Evolutionary conservation across 2,113 vertebrate species (phyloP).

Genomic region (Brienomyrus longianalis): DNA sequence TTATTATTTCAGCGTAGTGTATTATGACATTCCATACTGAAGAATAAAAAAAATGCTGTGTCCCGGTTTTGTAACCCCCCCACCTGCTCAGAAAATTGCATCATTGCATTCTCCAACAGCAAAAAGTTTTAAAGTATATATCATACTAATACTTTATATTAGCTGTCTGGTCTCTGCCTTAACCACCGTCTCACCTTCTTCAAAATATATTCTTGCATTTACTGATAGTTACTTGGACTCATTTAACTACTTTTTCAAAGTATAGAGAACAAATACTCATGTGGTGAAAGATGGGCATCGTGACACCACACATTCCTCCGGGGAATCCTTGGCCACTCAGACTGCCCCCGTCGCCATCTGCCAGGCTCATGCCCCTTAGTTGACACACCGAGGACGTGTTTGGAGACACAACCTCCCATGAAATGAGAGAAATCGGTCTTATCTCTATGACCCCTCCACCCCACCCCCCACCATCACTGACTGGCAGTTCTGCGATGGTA

Average conservation of each 20-base stretch:
- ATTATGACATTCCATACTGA: neutral
- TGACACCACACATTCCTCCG: neutral
- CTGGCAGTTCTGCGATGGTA: slow-evolving; percentile 21
- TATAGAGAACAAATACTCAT: neutral
- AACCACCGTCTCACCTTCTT: neutral
- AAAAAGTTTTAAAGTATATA: neutral
- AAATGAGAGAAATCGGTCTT: slow-evolving; percentile 18
- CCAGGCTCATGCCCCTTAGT: neutral
- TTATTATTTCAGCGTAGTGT: neutral
- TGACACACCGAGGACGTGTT: neutral
- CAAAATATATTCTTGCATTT: neutral
- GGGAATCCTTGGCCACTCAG: neutral
- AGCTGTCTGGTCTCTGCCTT: neutral
- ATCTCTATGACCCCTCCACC: neutral
- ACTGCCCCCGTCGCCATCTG: neutral
- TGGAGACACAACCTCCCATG: slow-evolving; percentile 7
- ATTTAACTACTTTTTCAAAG: neutral
- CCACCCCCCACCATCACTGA: neutral
- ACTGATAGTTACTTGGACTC: neutral
- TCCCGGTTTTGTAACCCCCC: neutral
- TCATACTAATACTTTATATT: neutral
- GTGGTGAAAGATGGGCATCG: neutral
- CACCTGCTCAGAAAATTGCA: neutral
- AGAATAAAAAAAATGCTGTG: neutral
- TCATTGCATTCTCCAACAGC: neutral